phyloP scores from a whole-genome alignment of 2,797 vertebrate genomes.

The Pseudomugil gertrudae region DNA sequence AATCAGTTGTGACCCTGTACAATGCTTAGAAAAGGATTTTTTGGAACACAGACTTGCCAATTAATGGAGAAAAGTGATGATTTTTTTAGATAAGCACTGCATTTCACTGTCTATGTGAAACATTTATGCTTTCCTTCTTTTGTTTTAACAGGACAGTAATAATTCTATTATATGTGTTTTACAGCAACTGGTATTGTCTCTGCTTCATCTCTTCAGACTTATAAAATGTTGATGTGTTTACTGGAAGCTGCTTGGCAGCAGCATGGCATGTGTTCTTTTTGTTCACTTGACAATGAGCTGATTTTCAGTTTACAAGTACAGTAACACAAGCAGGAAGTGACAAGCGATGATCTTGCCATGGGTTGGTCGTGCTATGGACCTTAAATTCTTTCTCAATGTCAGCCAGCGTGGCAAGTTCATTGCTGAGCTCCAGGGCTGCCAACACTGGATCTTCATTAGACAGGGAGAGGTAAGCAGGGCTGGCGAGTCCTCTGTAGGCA shows the following conservation, averaged over 20 bases:
- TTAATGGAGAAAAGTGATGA: not conserved
- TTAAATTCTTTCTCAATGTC: conserved; percentile 99
- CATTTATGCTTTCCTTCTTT: not conserved
- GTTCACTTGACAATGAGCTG: conserved; percentile 23
- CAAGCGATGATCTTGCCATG: not conserved
- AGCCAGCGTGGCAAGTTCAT: conserved; percentile 93
- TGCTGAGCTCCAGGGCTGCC: conserved; percentile 97
- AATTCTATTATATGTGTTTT: conserved; percentile 18
- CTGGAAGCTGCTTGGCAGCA: conserved; percentile 14
- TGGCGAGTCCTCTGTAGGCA: conserved; percentile 96
- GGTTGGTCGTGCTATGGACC: conserved; percentile 66
- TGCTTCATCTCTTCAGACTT: conserved; percentile 33
- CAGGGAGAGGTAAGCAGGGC: conserved; percentile 95
- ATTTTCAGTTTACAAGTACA: not conserved
- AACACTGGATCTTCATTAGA: conserved; percentile 96
- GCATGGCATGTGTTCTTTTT: conserved; percentile 13
- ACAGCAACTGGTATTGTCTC: conserved; percentile 12
- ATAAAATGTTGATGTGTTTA: conserved; percentile 40
- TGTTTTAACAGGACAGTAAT: not conserved
- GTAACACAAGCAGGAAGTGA: conserved; percentile 2
- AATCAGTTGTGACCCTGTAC: not conserved
- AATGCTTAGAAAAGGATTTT: not conserved
- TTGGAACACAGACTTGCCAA: not conserved
- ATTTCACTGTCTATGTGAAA: not conserved
- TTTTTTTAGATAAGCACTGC: not conserved